Conservation (phyloP, 2,888 invertebrate species). For the Teinopalpus imperialis region DNA sequence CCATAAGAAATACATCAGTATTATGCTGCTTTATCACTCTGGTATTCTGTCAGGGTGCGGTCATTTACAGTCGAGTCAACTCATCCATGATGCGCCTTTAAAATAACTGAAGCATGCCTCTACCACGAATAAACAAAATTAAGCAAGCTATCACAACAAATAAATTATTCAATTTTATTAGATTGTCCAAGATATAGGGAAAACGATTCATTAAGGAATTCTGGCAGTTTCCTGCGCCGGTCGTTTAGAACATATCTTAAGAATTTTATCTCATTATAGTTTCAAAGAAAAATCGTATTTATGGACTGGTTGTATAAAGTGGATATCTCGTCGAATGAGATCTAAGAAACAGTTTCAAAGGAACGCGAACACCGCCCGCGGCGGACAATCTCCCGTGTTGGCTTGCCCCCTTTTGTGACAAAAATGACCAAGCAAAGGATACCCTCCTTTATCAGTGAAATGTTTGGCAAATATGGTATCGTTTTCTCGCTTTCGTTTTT, state of each 20-base stretch:
- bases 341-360: constrained; percentile 31
- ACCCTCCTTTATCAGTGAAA: constrained; percentile 20
- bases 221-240: constrained; percentile 6
- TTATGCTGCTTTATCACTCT: no score
- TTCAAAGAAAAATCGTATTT: constrained; percentile 17
- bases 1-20: no score
- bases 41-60: no score
- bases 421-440: constrained; percentile 29
- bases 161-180: constrained; percentile 26
- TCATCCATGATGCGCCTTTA: no score
- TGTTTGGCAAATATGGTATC: constrained; percentile 22
- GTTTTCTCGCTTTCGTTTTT: constrained; percentile 7
- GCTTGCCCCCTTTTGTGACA: constrained; percentile 38
- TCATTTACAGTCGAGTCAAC: no score
- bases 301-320: background rate
- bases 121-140: no score
- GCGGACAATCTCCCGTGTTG: constrained; percentile 45
- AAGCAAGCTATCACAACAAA: no score
- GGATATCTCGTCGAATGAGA: constrained; percentile 3
- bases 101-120: no score
- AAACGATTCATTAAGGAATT: constrained; percentile 2
- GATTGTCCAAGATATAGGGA: constrained; percentile 1
- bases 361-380: constrained; percentile 37
- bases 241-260: constrained; percentile 14
- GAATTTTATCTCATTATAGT: constrained; percentile 9